Base-by-base conservation (phyloP, 92 coral and sea anemone species). In the Paragorgia papillata region DNA sequence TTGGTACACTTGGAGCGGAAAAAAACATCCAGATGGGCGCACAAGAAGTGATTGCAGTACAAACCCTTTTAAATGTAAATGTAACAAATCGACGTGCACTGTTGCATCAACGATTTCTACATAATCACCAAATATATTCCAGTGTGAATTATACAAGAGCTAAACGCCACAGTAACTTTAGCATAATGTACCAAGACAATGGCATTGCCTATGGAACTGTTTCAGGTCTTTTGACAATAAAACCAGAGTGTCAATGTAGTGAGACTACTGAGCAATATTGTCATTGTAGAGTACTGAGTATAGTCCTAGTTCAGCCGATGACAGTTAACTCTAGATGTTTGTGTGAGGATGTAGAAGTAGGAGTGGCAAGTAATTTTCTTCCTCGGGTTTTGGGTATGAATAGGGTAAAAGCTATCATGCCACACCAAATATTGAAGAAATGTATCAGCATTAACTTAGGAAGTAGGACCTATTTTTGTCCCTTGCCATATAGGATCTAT, bases 161-260 rank as follows among this genome's bases (percentile, higher is more conserved):
- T 37, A 37, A 37, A 37, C 43, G 43, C 43, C 43, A 37, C 43
- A 37, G 43, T 37, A 37, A 37, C 43, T 37, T 37, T 60, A 60
- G 26, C 63, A 57, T 25, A 25, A 25, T 21, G 63, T 30, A 57
- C 30, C 63, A 9, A 57, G 30, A 57, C 43, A 37, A 37, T 37
- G 43, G 43, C 43, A 37, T 37, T 37, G 43, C 43, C 43, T 57
- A 57, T 57, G 63, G 63, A 21, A 57, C 30, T 9, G 30, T 57
- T 57, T 10, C 30, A 9, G 63, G 63, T 57, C 63, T 57, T 57
- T 57, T 57, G 30, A 57, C 14, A 25, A 57, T 57, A 18, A 57
- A 57, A 30, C 63, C 63, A 20, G 14, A 21, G 63, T 57, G 63
- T 57, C 63, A 30, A 21, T 57, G 63, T 57, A 25, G 30, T 57